A percentile compares a stretch with the other conserved stretches of the same genome.
These are phyloP conservation scores for Anas bernieri DNA, from an alignment of 2,797 vertebrate species.

Conservation along the genomic window DNA sequence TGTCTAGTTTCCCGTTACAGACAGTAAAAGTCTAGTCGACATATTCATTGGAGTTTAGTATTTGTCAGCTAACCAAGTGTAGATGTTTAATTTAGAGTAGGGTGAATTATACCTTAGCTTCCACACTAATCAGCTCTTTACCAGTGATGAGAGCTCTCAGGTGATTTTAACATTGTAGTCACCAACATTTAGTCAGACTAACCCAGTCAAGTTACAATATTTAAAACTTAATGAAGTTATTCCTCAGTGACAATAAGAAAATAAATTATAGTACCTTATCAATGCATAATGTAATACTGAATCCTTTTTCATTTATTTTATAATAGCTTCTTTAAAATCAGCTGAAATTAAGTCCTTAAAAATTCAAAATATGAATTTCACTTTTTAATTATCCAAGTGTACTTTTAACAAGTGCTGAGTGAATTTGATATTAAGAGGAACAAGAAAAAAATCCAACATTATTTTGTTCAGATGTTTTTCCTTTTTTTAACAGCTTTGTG, in stretches of 20 bases:
- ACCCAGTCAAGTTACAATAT: neutral
- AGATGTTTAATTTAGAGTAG: neutral
- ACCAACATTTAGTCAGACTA: neutral
- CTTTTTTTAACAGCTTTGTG: neutral
- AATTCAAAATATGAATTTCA: neutral
- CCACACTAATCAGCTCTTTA: neutral
- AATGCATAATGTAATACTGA: neutral
- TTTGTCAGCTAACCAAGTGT: neutral
- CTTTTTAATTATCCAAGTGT: neutral
- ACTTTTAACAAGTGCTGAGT: neutral
- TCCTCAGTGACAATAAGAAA: neutral
- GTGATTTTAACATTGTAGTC: neutral
- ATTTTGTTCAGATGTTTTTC: conserved; percentile 31
- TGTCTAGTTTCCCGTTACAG: neutral
- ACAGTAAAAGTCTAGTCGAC: neutral
- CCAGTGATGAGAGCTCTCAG: neutral
- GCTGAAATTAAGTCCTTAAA: neutral
- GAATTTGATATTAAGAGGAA: neutral
- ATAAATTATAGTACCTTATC: neutral
- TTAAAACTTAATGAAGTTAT: conserved; percentile 14
- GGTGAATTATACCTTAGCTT: neutral
- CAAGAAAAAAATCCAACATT: conserved; percentile 17
- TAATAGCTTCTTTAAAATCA: neutral
- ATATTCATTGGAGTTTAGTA: neutral
- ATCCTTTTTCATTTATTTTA: neutral